Percentiles rank a stretch among this genome's conserved stretches.
Conservation (phyloP, 23 tunicate genomes). For the Halocynthia aurantium region DNA sequence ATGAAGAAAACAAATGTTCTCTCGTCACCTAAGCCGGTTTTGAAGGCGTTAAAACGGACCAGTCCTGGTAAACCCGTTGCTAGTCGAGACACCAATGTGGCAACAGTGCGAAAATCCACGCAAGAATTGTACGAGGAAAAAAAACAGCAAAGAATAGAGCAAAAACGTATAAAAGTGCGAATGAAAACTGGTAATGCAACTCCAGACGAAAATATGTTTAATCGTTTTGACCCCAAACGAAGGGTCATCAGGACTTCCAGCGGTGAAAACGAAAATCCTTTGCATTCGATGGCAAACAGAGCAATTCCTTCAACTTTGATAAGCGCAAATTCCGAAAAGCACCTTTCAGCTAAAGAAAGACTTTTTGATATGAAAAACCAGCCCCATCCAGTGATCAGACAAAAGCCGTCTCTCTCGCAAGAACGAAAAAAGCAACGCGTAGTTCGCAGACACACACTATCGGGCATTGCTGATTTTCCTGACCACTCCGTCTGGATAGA, state of each 20-base stretch:
- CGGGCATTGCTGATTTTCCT: slow-evolving; percentile 22
- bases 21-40: too few relatives aligned
- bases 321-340: background rate
- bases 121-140: slow-evolving; percentile 46
- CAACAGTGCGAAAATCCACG: slow-evolving; percentile 22
- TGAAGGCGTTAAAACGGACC: too few relatives aligned
- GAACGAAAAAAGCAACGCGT: background rate
- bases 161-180: too few relatives aligned
- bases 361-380: slow-evolving; percentile 8
- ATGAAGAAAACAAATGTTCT: too few relatives aligned
- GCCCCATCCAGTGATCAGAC: background rate
- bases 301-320: too few relatives aligned
- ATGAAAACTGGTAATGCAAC: too few relatives aligned
- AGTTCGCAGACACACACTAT: slow-evolving; percentile 13
- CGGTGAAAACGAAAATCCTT: slow-evolving; percentile 1
- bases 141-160: too few relatives aligned
- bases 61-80: too few relatives aligned
- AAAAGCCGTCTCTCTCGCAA: background rate
- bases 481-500: background rate
- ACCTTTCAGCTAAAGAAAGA: slow-evolving; percentile 18
- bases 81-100: too few relatives aligned
- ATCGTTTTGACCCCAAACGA: slow-evolving; percentile 64
- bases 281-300: too few relatives aligned
- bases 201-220: slow-evolving; percentile 47
- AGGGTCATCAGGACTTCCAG: slow-evolving; percentile 13